Percentiles rank a stretch among this genome's conserved stretches.
These are phyloP conservation scores for Athene noctua DNA, from an alignment of 2,113 vertebrate species.

Conservation along the genomic window DNA sequence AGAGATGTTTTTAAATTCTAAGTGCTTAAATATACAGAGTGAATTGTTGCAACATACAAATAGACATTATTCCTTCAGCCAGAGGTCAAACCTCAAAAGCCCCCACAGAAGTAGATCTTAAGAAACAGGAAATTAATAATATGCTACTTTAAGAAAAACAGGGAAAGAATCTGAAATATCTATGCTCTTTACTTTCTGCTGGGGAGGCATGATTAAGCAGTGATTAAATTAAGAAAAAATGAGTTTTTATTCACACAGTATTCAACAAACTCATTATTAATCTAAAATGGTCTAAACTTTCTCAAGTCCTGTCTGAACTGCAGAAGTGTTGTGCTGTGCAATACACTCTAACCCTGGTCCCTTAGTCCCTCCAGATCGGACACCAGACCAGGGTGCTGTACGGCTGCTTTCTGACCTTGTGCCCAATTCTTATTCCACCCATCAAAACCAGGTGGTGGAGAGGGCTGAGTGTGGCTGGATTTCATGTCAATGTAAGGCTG, in stretches of 20 bases:
- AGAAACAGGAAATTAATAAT: neutral
- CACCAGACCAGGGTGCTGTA: neutral
- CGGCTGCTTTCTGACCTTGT: neutral
- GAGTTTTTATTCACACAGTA: neutral
- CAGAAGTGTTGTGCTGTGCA: neutral
- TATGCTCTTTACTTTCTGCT: neutral
- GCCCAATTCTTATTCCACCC: neutral
- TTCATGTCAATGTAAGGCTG: neutral
- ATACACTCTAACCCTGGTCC: neutral
- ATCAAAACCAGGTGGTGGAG: neutral
- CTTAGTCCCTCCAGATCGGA: neutral
- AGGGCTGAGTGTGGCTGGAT: neutral
- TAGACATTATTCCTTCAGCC: neutral
- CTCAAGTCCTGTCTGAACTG: neutral
- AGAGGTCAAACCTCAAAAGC: neutral
- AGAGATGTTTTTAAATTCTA: neutral
- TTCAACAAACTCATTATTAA: neutral
- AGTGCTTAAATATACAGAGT: neutral
- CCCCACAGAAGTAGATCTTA: neutral
- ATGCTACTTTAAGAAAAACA: neutral
- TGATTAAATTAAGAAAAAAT: neutral
- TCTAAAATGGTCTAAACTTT: neutral
- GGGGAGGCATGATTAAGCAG: neutral
- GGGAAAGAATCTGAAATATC: neutral
- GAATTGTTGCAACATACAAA: neutral